Conservation (phyloP, 2,797 vertebrate genomes). For the Clarias fuscus region DNA sequence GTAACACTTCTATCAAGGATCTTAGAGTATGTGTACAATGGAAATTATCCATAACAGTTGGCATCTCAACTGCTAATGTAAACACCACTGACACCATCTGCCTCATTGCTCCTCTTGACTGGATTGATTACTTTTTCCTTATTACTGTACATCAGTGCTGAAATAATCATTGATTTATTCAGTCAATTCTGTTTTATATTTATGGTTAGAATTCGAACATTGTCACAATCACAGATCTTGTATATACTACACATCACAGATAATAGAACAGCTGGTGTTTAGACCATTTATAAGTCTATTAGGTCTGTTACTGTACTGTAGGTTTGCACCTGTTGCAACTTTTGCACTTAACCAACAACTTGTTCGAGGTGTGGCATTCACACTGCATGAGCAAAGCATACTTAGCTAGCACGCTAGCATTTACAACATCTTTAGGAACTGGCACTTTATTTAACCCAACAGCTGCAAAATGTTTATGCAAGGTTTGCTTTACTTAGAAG, state of each 20-base stretch:
- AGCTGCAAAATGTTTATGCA: not conserved
- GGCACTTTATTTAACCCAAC: not conserved
- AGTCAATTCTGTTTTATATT: not conserved
- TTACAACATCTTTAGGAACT: not conserved
- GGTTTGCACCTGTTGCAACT: not conserved
- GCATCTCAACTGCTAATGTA: not conserved
- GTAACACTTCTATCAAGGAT: not conserved
- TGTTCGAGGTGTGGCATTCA: not conserved
- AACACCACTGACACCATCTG: not conserved
- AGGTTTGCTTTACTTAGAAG: not conserved
- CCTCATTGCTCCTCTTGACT: not conserved
- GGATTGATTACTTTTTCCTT: not conserved
- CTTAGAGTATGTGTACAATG: not conserved
- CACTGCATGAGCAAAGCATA: not conserved
- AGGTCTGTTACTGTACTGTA: not conserved
- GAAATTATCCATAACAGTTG: not conserved
- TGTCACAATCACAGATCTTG: not conserved
- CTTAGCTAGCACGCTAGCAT: not conserved
- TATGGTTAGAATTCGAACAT: not conserved
- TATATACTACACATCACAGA: not conserved
- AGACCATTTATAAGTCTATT: not conserved
- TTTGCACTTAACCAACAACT: not conserved
- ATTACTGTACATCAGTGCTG: not conserved
- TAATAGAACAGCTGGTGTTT: not conserved
- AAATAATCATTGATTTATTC: not conserved